A percentile compares a stretch with the other conserved stretches of the same genome.
Evolutionary conservation across 2,797 vertebrate genomes (phyloP).

Genomic region (Cossypha niveicapilla): DNA sequence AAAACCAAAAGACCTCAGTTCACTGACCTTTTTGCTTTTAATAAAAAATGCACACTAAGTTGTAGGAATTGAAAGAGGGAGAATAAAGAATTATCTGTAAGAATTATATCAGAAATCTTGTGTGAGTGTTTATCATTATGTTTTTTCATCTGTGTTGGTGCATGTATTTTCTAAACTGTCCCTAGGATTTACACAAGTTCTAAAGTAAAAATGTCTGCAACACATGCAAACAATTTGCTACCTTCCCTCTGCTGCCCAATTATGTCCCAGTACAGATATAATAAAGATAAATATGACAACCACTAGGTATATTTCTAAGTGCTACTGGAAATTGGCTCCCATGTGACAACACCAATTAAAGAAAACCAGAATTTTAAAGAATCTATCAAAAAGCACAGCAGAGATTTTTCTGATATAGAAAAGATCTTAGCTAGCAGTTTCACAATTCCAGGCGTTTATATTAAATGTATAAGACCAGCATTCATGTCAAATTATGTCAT

Average conservation of each 20-base stretch:
- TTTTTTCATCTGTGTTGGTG: background rate
- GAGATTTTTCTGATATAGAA: background rate
- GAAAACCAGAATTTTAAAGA: background rate
- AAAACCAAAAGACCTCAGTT: background rate
- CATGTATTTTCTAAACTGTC: background rate
- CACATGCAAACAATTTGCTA: background rate
- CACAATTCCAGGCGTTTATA: background rate
- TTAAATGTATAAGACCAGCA: background rate
- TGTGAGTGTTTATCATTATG: background rate
- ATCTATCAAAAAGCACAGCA: background rate
- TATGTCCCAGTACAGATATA: background rate
- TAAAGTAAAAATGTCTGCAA: background rate
- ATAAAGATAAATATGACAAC: background rate
- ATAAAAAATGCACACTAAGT: background rate
- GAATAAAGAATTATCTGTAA: background rate
- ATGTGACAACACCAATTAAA: background rate
- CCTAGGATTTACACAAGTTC: background rate
- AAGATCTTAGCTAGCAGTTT: background rate
- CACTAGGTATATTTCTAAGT: background rate
- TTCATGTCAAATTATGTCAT: background rate
- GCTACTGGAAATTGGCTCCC: background rate
- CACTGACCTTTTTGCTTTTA: background rate
- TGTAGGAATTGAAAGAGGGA: background rate
- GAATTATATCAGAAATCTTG: background rate
- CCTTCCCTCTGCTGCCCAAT: rapidly evolving